Conservation (phyloP, 2,888 invertebrate genomes). For the Brachypterus glaber region DNA sequence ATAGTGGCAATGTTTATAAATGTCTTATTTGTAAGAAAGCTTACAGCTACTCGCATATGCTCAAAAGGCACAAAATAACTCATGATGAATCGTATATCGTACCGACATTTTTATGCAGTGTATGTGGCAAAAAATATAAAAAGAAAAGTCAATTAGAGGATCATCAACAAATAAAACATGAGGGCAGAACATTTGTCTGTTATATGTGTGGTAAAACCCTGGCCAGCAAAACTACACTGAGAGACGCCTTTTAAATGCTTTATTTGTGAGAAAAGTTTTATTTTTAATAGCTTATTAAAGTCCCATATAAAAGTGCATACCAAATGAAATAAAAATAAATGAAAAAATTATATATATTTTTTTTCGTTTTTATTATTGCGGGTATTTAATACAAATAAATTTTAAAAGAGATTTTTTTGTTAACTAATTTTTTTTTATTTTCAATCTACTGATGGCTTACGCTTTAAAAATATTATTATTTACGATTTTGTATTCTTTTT, state of each 20-base stretch:
- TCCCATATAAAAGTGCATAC: constrained; percentile 21
- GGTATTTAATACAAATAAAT: too few species aligned
- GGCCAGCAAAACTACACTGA: background rate
- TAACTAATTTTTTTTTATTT: too few species aligned
- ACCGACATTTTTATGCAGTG: background rate
- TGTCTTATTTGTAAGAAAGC: constrained; percentile 9
- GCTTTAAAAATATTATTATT: too few species aligned
- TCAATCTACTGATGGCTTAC: too few species aligned
- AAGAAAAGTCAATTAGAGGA: constrained; percentile 15
- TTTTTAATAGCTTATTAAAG: constrained; percentile 24
- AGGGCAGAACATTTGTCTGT: constrained; percentile 25
- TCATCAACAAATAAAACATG: constrained; percentile 18
- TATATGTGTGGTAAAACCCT: constrained; percentile 36
- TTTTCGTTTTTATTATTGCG: too few species aligned
- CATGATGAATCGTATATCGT: background rate
- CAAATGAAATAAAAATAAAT: too few species aligned
- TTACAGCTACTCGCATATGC: constrained; percentile 5
- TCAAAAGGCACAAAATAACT: constrained; percentile 3
- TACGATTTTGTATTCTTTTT: too few species aligned
- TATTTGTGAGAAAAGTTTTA: constrained; percentile 26
- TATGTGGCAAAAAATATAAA: background rate
- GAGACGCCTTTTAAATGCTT: too few species aligned
- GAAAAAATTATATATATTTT: too few species aligned
- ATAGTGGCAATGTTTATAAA: background rate
- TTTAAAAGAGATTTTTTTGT: too few species aligned